Evolutionary conservation across 1,140 invertebrate species (phyloP).

Genomic region (Conus ventricosus): DNA sequence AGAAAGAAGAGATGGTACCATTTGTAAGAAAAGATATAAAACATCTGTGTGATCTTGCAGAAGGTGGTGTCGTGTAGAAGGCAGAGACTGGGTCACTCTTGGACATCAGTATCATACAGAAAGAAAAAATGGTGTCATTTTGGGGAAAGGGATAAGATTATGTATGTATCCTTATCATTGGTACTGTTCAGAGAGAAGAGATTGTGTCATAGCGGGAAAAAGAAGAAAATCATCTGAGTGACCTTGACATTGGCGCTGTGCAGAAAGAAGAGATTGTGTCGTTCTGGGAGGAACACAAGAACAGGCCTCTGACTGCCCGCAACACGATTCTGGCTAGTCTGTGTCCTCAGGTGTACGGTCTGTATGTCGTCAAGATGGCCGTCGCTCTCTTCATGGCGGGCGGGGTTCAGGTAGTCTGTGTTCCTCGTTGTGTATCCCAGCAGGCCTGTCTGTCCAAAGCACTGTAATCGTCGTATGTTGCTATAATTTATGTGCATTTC

Average conservation of each 20-base stretch:
- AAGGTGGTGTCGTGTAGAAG: too few species aligned
- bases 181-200: too few species aligned
- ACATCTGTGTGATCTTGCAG: too few species aligned
- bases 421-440: background rate
- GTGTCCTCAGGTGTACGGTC: constrained; percentile 91
- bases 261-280: constrained; percentile 82
- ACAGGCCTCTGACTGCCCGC: constrained; percentile 82
- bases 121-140: too few species aligned
- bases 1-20: too few species aligned
- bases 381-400: constrained; percentile 84
- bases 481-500: background rate
- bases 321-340: constrained; percentile 88
- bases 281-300: constrained; percentile 84
- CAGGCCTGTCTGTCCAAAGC: background rate
- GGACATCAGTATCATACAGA: too few species aligned
- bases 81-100: too few species aligned
- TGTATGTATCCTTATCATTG: too few species aligned
- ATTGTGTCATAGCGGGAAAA: too few species aligned
- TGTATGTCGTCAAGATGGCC: constrained; percentile 91
- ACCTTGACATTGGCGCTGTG: constrained; percentile 1
- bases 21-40: too few species aligned
- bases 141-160: too few species aligned
- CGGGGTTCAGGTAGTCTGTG: constrained; percentile 77
- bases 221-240: too few species aligned
- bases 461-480: background rate